phyloP scores from a whole-genome alignment of 2,113 vertebrate genomes.

The Parus major region DNA sequence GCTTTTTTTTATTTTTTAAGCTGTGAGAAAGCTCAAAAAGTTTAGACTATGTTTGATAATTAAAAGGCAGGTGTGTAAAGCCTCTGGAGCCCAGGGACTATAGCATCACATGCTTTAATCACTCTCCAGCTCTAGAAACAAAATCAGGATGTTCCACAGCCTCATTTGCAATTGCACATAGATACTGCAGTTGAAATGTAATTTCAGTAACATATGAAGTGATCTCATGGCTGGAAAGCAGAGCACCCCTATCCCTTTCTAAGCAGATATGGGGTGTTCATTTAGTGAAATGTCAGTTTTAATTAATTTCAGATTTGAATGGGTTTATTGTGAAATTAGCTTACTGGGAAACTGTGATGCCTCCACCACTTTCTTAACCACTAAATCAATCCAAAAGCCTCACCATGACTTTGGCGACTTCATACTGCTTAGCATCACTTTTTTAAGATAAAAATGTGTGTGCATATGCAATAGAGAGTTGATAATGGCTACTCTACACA shows the following conservation, averaged over 20 bases:
- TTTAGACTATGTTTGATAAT: neutral
- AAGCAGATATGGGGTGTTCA: neutral
- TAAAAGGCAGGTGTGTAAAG: neutral
- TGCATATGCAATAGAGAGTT: neutral
- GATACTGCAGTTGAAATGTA: neutral
- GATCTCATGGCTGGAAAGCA: neutral
- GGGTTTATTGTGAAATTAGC: neutral
- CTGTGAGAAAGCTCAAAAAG: neutral
- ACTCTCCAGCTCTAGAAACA: constrained; percentile 3
- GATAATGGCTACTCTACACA: neutral
- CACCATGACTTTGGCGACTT: neutral
- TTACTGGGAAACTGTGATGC: neutral
- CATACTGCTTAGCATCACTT: neutral
- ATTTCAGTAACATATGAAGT: neutral
- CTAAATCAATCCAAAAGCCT: constrained; percentile 30
- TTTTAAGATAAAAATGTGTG: neutral
- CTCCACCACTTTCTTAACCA: neutral
- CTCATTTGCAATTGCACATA: neutral
- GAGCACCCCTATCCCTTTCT: neutral
- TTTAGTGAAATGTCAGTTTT: neutral
- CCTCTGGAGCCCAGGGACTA: neutral
- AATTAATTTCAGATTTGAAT: neutral
- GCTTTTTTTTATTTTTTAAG: neutral
- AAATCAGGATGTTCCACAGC: neutral
- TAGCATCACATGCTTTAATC: neutral